Percentiles rank a stretch among this genome's conserved stretches.
Evolutionary conservation across 2,797 vertebrate genomes (phyloP).

Genomic region (Gambelia wislizenii): DNA sequence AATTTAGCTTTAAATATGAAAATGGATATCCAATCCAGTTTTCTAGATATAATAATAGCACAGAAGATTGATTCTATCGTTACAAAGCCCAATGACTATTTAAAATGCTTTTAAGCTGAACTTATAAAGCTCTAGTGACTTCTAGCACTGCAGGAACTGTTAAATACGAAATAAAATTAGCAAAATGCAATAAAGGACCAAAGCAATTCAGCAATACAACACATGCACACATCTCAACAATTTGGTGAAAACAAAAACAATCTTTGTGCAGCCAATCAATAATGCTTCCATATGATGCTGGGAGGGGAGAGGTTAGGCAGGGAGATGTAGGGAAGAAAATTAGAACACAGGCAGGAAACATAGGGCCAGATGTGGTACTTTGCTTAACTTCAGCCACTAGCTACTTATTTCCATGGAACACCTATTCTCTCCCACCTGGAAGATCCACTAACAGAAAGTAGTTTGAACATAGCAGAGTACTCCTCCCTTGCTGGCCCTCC

Average conservation of each 20-base stretch:
- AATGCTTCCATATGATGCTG: constrained; percentile 12
- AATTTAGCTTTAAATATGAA: constrained; percentile 69
- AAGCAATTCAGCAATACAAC: constrained; percentile 44
- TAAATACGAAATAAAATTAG: constrained; percentile 65
- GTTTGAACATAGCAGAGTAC: not conserved
- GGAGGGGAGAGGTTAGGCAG: not conserved
- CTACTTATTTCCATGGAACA: not conserved
- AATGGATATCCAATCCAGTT: constrained; percentile 67
- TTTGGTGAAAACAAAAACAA: constrained; percentile 25
- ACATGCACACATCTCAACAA: constrained; percentile 13
- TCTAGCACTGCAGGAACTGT: constrained; percentile 58
- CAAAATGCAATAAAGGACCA: constrained; percentile 40
- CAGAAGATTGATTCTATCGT: constrained; percentile 53
- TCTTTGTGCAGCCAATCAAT: constrained; percentile 32
- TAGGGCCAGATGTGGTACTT: no score
- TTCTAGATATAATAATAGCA: constrained; percentile 64
- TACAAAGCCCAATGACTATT: constrained; percentile 57
- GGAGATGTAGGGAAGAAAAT: no score
- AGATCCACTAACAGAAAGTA: not conserved
- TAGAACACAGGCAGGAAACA: no score
- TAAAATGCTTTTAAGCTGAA: constrained; percentile 62
- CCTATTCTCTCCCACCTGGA: not conserved
- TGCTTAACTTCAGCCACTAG: not conserved
- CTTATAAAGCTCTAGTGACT: constrained; percentile 67
- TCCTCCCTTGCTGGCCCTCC: no score